Percentiles rank a stretch among this genome's conserved stretches.
Evolutionary conservation across 2,113 vertebrate genomes (phyloP).

Genomic region (Spheniscus mendiculus): DNA sequence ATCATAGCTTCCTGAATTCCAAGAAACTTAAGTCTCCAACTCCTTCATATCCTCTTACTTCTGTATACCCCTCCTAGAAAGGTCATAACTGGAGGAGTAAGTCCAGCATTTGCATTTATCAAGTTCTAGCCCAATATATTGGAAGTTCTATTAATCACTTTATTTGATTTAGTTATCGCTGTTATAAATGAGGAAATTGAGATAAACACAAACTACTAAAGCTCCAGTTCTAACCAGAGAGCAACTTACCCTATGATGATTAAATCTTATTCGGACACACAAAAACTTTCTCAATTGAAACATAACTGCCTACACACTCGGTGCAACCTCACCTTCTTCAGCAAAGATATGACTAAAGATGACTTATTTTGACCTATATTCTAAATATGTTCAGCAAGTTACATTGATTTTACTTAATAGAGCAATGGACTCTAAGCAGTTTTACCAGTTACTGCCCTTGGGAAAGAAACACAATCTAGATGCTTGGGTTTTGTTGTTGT

Average conservation of each 20-base stretch:
- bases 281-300: background rate
- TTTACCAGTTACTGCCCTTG: background rate
- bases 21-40: background rate
- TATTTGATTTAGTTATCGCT: background rate
- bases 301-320: background rate
- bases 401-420: background rate
- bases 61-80: background rate
- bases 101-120: background rate
- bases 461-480: background rate
- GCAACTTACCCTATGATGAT: background rate
- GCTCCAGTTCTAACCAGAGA: background rate
- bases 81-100: background rate
- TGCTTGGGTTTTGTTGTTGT: background rate
- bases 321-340: background rate
- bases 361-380: background rate
- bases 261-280: background rate
- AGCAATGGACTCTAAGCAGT: background rate
- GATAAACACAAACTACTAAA: background rate
- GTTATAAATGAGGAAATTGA: background rate
- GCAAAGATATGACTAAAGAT: background rate
- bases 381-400: background rate
- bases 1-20: background rate
- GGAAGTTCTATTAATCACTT: background rate
- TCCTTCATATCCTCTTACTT: background rate
- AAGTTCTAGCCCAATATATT: background rate